phyloP scores from a whole-genome alignment of 2,888 invertebrate genomes.

The Troglohyphantes excavatus region DNA sequence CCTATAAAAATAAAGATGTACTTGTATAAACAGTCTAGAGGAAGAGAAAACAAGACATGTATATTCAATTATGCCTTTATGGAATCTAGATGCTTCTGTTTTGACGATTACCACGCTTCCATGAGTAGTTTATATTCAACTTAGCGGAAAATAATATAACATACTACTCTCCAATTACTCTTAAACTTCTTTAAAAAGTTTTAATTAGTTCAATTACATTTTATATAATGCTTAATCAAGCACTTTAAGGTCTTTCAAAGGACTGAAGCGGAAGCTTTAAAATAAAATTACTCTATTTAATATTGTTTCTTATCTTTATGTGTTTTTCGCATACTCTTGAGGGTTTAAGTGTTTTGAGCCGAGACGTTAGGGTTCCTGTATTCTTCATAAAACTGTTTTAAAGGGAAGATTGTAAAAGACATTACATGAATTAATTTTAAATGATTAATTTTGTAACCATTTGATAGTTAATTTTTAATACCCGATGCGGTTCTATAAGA shows the following conservation, averaged over 20 bases:
- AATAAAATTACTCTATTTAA: not conserved
- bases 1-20: conserved; percentile 31
- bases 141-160: not conserved
- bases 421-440: no score
- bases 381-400: not conserved
- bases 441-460: no score
- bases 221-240: conserved; percentile 1
- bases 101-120: not conserved
- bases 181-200: conserved; percentile 10
- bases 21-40: conserved; percentile 6
- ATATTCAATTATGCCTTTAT: conserved; percentile 52
- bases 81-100: conserved; percentile 21
- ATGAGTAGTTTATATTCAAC: not conserved
- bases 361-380: not conserved
- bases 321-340: not conserved
- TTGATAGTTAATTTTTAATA: not conserved
- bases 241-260: not conserved
- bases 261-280: not conserved
- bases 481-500: not conserved
- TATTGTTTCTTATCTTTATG: conserved; percentile 34
- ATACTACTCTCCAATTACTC: not conserved
- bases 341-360: not conserved
- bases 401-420: not conserved
- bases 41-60: conserved; percentile 12
- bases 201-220: conserved; percentile 35